Evolutionary conservation across 1,140 invertebrate genomes (phyloP), one percentile per base, ranked within the genome.

Genomic region (Amyelois transitella): DNA sequence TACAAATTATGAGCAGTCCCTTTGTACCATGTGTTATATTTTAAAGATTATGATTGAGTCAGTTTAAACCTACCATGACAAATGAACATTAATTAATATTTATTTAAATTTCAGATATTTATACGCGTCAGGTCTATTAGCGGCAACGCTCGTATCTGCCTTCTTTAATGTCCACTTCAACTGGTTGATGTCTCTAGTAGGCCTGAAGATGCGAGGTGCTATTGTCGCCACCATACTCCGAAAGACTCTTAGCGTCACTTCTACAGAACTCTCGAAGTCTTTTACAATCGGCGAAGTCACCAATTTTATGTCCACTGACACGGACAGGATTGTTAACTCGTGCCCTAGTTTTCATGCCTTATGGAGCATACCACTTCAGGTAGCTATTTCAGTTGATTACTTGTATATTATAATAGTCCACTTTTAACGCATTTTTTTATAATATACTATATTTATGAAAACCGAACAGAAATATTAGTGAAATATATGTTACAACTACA

Each of bases 301-400:
- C 0, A 99, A 99, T 88, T 96, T 97, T 67, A 98, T 99, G 94
- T 98, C 96, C 22, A 98, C 96, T 0, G 98, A 99, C 83, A 94
- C 94, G 0, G 97, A 98, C 74, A 91, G 98, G 66, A 96, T 99
- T 62, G 94, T 98, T 0, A 99, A 99, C 85, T 96, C 97, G 32
- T 98, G 96, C 88, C 93, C 95, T 0, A 98, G 96, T 87, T 98
- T 99, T 84, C 98, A 99, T 89, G 93, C 96, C 12, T 91, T 99
- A 63, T 99, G 98, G 98, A 98, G 96, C 84, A 94, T 99, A 74
- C 98, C 98, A 18, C 91, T 99, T 73, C 95, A 97, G 90, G 94
- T 95, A 58, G 25, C 56, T 63, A 28, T 19, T 14, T 19, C n/a
- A n/a, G n/a, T n/a, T n/a, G n/a, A n/a, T n/a, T n/a, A n/a, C n/a